phyloP scores from a whole-genome alignment of 2,113 vertebrate species.

The Agelaius tricolor region DNA sequence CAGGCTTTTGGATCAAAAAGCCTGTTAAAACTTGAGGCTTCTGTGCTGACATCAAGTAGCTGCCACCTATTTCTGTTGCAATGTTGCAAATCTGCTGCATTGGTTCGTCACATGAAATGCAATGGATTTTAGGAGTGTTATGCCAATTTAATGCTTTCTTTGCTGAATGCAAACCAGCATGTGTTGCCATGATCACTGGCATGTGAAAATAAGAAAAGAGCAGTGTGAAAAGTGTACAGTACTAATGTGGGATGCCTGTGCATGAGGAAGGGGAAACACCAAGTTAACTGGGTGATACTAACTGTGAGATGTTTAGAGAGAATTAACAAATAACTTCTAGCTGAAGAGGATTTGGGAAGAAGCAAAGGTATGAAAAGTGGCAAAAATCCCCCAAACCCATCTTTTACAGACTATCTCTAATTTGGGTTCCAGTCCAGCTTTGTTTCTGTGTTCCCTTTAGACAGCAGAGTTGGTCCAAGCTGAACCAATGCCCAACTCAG shows the following conservation, averaged over 20 bases:
- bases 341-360: not conserved
- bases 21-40: not conserved
- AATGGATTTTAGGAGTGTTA: not conserved
- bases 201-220: not conserved
- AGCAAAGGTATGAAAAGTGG: not conserved
- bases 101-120: not conserved
- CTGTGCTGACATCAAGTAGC: not conserved
- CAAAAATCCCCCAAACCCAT: not conserved
- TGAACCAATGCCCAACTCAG: not conserved
- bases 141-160: not conserved
- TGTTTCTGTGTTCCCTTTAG: not conserved
- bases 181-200: not conserved
- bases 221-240: not conserved
- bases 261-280: not conserved
- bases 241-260: slow-evolving; percentile 5
- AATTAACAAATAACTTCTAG: not conserved
- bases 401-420: not conserved
- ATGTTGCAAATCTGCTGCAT: not conserved
- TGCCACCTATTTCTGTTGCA: not conserved
- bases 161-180: slow-evolving; percentile 20
- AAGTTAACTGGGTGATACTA: not conserved
- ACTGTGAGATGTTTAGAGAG: not conserved
- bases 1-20: slow-evolving; percentile 1
- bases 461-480: not conserved
- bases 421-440: not conserved